A percentile compares a stretch with the other conserved stretches of the same genome.
Conservation (phyloP, 2,797 vertebrate genomes). For the Falco columbarius region DNA sequence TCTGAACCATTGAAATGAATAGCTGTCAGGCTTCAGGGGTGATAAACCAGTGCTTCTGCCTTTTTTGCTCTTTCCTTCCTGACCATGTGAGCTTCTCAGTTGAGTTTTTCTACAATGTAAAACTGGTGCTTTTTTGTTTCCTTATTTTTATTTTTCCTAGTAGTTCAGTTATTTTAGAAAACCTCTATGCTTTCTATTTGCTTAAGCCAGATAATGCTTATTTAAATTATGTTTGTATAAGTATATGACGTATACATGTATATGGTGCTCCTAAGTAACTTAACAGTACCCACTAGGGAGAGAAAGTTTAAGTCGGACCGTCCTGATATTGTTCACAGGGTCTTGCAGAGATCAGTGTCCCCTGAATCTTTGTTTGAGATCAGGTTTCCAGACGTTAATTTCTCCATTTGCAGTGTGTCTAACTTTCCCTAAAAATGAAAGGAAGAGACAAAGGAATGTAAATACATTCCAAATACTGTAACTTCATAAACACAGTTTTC, state of each 20-base stretch:
- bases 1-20: neutral
- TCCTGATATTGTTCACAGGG: neutral
- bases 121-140: neutral
- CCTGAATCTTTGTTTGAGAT: neutral
- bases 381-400: neutral
- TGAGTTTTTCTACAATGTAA: neutral
- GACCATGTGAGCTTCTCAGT: neutral
- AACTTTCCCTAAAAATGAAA: neutral
- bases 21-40: neutral
- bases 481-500: neutral
- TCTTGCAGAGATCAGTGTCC: neutral
- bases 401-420: neutral
- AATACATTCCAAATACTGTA: neutral
- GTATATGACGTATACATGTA: no score
- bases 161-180: neutral
- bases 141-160: neutral
- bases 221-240: neutral
- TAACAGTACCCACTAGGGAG: neutral
- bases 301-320: neutral
- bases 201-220: neutral
- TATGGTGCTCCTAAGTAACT: neutral
- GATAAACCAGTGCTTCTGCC: neutral
- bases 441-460: neutral
- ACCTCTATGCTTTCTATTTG: neutral
- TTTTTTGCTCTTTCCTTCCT: neutral